A percentile compares a stretch with the other conserved stretches of the same genome.
Conservation (phyloP, 2,888 invertebrate genomes). For the Petrophora chlorosata region DNA sequence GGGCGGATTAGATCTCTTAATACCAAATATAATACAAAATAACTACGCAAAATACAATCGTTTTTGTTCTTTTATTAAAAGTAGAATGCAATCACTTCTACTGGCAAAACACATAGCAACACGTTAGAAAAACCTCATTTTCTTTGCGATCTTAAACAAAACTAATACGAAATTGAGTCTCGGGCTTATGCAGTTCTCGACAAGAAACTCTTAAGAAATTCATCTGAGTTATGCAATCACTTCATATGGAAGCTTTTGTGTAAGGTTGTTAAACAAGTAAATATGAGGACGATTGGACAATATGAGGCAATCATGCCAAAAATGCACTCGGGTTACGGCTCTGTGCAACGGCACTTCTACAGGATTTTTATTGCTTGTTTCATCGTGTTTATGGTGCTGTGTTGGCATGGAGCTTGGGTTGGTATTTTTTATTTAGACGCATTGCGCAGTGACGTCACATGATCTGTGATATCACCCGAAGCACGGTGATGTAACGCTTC, state of each 20-base stretch:
- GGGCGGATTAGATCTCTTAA: too few species aligned
- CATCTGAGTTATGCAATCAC: constrained; percentile 25
- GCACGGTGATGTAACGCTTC: constrained; percentile 57
- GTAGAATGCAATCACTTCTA: constrained; percentile 16
- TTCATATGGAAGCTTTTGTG: constrained; percentile 24
- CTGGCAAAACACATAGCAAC: neutral
- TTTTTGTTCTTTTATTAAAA: neutral
- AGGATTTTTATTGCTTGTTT: constrained; percentile 52
- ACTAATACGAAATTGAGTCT: constrained; percentile 7
- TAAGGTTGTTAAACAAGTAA: constrained; percentile 24
- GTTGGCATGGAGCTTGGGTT: constrained; percentile 44
- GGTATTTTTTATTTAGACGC: constrained; percentile 49
- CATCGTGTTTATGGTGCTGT: constrained; percentile 45
- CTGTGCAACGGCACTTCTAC: constrained; percentile 46
- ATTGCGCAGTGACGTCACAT: constrained; percentile 50
- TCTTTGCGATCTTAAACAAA: constrained; percentile 19
- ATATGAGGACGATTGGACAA: constrained; percentile 37
- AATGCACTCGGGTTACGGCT: constrained; percentile 50
- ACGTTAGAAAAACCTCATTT: constrained; percentile 22
- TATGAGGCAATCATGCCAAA: constrained; percentile 56
- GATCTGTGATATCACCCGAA: constrained; percentile 45
- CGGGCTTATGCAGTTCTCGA: constrained; percentile 23
- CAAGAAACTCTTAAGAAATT: constrained; percentile 24
- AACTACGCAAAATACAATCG: neutral
- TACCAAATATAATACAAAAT: too few species aligned